Evolutionary conservation across 2,888 invertebrate species (phyloP).

Genomic region (Agrotis ipsilon): DNA sequence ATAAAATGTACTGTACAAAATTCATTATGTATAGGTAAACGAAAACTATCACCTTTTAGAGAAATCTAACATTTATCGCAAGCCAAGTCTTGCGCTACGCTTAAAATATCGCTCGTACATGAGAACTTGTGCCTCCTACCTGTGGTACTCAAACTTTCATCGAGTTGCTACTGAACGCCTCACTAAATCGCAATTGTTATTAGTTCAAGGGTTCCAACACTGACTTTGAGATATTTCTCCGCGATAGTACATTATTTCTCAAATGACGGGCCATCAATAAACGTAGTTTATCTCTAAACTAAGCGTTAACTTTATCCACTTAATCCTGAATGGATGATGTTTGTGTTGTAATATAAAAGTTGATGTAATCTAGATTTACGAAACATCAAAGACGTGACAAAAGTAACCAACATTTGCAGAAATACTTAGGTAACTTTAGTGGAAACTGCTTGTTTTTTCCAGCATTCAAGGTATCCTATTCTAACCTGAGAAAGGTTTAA

Average conservation of each 20-base stretch:
- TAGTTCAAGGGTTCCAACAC: slow-evolving; percentile 70
- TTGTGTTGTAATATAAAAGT: not conserved
- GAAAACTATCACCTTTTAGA: not conserved
- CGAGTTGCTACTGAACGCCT: slow-evolving; percentile 69
- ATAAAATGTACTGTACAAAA: too few species aligned
- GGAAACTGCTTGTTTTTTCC: not conserved
- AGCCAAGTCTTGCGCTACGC: not conserved
- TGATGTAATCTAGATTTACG: not conserved
- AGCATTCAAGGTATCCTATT: not conserved
- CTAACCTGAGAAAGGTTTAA: not conserved
- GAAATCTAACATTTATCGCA: not conserved
- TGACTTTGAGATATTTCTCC: slow-evolving; percentile 38
- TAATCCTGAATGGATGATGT: not conserved
- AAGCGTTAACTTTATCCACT: not conserved
- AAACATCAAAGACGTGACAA: too few species aligned
- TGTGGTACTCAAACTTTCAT: slow-evolving; percentile 72
- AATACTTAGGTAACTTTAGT: not conserved
- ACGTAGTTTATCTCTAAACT: slow-evolving; percentile 11
- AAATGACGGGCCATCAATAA: slow-evolving; percentile 14
- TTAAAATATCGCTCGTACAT: slow-evolving; percentile 31
- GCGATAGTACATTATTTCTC: slow-evolving; percentile 37
- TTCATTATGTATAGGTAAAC: too few species aligned
- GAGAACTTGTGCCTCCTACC: slow-evolving; percentile 65
- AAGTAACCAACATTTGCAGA: not conserved
- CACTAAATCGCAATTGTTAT: slow-evolving; percentile 75